phyloP scores from a whole-genome alignment of 2,888 invertebrate species.

The Colostygia pectinataria region DNA sequence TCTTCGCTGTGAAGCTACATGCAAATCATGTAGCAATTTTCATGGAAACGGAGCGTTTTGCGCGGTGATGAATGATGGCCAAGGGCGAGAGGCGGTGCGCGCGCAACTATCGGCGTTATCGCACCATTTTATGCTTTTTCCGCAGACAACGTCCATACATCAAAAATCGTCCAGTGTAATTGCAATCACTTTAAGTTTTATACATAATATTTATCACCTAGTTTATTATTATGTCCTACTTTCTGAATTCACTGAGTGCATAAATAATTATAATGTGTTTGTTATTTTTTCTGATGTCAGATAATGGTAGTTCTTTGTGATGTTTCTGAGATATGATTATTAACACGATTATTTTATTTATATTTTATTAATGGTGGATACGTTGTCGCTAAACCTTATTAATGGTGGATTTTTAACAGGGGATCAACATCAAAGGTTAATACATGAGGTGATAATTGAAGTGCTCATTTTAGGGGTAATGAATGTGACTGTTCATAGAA shows the following conservation, averaged over 20 bases:
- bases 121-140: slow-evolving; percentile 53
- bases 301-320: slow-evolving; percentile 60
- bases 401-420: slow-evolving; percentile 59
- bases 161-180: slow-evolving; percentile 40
- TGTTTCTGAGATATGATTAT: slow-evolving; percentile 63
- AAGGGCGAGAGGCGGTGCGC: slow-evolving; percentile 39
- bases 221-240: slow-evolving; percentile 49
- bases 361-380: no score
- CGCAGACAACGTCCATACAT: slow-evolving; percentile 52
- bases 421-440: slow-evolving; percentile 60
- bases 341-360: slow-evolving; percentile 61
- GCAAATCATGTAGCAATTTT: slow-evolving; percentile 57
- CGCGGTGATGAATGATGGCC: slow-evolving; percentile 50
- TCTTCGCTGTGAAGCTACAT: slow-evolving; percentile 45
- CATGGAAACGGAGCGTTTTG: slow-evolving; percentile 51
- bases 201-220: no score
- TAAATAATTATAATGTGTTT: slow-evolving; percentile 57
- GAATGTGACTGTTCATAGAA: slow-evolving; percentile 26
- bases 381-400: slow-evolving; percentile 58
- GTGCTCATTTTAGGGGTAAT: slow-evolving; percentile 32
- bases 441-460: slow-evolving; percentile 31
- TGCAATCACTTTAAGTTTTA: slow-evolving; percentile 47
- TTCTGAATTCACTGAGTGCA: slow-evolving; percentile 43
- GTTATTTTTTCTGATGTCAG: slow-evolving; percentile 60
- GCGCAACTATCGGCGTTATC: slow-evolving; percentile 54